Evolutionary conservation across 2,113 vertebrate genomes (phyloP).

Genomic region (Leucopsar rothschildi): DNA sequence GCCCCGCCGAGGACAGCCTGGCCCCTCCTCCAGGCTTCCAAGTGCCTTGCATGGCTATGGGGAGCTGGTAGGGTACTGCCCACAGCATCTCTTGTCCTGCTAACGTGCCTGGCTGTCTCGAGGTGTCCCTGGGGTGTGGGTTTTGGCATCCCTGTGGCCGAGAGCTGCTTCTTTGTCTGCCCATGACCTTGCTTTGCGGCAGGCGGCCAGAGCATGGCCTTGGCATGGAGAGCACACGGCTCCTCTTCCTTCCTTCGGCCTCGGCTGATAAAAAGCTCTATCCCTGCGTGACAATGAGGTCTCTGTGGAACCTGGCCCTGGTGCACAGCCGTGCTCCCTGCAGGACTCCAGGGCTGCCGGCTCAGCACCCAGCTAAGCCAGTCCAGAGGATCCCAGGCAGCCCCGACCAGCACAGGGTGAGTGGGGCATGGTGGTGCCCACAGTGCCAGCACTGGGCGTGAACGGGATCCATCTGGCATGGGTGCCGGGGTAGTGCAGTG

Average conservation of each 20-base stretch:
- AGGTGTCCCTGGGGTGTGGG: background rate
- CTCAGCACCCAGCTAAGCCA: fast-evolving
- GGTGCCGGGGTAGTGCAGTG: fast-evolving
- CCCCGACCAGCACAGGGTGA: background rate
- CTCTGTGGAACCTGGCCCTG: fast-evolving
- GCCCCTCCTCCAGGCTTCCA: background rate
- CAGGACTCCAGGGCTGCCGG: background rate
- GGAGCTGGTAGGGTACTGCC: background rate
- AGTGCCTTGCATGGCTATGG: fast-evolving
- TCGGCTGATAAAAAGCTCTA: background rate
- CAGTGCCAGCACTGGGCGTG: fast-evolving
- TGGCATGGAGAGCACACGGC: background rate
- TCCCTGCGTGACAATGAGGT: background rate
- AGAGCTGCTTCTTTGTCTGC: background rate
- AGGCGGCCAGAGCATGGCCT: background rate
- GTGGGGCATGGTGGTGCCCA: background rate
- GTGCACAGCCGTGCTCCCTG: fast-evolving
- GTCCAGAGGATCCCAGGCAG: background rate
- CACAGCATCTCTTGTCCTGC: background rate
- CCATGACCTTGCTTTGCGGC: background rate
- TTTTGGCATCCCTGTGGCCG: background rate
- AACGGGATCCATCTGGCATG: background rate
- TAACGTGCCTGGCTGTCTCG: background rate
- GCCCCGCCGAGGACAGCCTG: fast-evolving
- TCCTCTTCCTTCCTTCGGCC: constrained; percentile 46